Evolutionary conservation across 2,888 invertebrate genomes (phyloP).

Genomic region (Drosophila nigricruria): DNA sequence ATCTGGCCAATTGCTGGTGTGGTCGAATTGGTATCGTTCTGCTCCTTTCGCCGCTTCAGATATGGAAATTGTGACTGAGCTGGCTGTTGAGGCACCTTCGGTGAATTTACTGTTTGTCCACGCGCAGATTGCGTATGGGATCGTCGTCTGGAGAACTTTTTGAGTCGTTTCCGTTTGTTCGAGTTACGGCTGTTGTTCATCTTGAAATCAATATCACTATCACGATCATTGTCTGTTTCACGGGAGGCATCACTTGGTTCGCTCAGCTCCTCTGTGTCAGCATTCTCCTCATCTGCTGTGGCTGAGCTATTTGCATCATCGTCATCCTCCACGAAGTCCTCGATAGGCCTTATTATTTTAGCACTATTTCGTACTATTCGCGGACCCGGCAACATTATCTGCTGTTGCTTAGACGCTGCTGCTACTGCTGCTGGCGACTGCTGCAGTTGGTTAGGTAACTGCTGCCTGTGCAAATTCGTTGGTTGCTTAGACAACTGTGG

Average conservation of each 20-base stretch:
- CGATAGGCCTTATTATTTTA: slow-evolving; percentile 43
- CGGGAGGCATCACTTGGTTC: slow-evolving; percentile 86
- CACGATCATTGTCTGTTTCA: slow-evolving; percentile 86
- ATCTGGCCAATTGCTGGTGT: slow-evolving; percentile 61
- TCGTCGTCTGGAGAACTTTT: slow-evolving; percentile 37
- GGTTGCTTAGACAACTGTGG: slow-evolving; percentile 21
- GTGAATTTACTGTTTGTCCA: slow-evolving; percentile 10
- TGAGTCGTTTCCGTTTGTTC: slow-evolving; percentile 75
- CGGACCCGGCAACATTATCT: slow-evolving; percentile 8
- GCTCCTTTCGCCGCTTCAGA: slow-evolving; percentile 57
- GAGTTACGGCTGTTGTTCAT: slow-evolving; percentile 86
- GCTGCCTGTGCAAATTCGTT: slow-evolving; percentile 25
- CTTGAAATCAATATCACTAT: slow-evolving; percentile 88
- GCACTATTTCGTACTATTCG: slow-evolving; percentile 40
- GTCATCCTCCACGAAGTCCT: slow-evolving; percentile 59
- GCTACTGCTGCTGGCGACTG: not conserved
- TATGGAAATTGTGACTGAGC: slow-evolving; percentile 34
- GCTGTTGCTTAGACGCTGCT: slow-evolving; percentile 13
- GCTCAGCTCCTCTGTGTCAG: slow-evolving; percentile 81
- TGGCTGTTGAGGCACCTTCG: slow-evolving; percentile 21
- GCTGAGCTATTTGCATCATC: slow-evolving; percentile 62
- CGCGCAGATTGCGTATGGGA: slow-evolving; percentile 24
- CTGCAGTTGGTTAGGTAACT: slow-evolving; percentile 16
- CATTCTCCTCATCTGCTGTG: slow-evolving; percentile 60
- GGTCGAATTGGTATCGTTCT: slow-evolving; percentile 19